Base-by-base conservation (phyloP, 23 tunicate species). In the Diplosoma virens region DNA sequence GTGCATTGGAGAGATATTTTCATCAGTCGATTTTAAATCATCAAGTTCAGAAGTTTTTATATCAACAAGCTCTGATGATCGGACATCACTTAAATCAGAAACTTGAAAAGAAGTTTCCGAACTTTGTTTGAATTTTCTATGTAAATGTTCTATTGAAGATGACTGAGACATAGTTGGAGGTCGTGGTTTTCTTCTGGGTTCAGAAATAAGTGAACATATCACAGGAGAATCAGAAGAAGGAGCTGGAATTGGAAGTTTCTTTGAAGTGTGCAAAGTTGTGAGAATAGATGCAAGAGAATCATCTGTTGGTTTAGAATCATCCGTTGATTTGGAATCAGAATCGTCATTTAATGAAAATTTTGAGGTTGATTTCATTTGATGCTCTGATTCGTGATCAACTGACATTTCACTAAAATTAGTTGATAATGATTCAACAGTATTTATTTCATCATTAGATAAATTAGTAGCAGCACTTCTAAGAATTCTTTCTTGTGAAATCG, bases 151-250 rank as follows among this genome's bases (percentile, higher is more conserved):
- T 25, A 35, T 14, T 1, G 80, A 75, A 21, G 83, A 71, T 1
- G 82, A 76, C 18, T 79, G 79, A 21, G 81, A 75, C n/a, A 35
- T n/a, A 29, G 37, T 78, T 6, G 81, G 92, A 20, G 92, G 92
- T 37, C 67, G 84, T 0, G 84, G 80, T 32, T 45, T 55, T 25
- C 58, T 33, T 0, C 73, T 37, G 11, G 84, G 75, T 47, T 71
- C 79, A 36, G 84, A 79, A 18, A 77, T 80, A 16, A 86, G 80
- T 28, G 92, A 86, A 27, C 92, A 80, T 41, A 86, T 86, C 66
- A 86, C 80, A 25, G 92, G 92, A 45, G 92, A 86, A 48, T 79
- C 84, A 6, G 92, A 86, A 3, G 87, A 82, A 0, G 84, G 92
- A 20, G 70, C 72, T 37, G 92, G 92, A 22, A 70, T 48, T 3